Percentiles rank a stretch among this genome's conserved stretches.
Conservation (phyloP, 2,113 vertebrate genomes). For the Ictalurus furcatus region DNA sequence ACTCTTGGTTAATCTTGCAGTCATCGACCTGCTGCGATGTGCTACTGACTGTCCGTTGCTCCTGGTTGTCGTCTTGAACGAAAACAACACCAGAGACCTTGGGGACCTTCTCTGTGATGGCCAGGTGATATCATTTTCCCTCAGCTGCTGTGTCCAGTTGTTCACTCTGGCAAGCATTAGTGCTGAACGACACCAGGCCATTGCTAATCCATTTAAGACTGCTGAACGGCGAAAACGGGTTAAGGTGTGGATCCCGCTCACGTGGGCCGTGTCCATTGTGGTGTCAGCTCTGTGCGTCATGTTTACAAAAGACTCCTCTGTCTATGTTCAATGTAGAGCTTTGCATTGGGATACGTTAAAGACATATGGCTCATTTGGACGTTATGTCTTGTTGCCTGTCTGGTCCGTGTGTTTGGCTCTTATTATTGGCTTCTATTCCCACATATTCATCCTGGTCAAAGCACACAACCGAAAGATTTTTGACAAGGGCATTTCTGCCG, state of each 20-base stretch:
- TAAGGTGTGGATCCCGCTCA: slow-evolving; percentile 61
- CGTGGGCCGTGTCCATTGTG: slow-evolving; percentile 64
- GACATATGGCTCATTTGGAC: slow-evolving; percentile 69
- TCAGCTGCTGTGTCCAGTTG: slow-evolving; percentile 74
- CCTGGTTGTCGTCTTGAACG: slow-evolving; percentile 55
- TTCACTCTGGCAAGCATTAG: slow-evolving; percentile 75
- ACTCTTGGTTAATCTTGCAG: slow-evolving; percentile 71
- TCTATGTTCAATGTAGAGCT: slow-evolving; percentile 65
- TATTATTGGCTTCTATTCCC: slow-evolving; percentile 69
- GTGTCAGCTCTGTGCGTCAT: slow-evolving; percentile 61
- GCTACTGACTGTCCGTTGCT: slow-evolving; percentile 71
- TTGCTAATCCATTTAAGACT: slow-evolving; percentile 69
- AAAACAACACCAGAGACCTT: slow-evolving; percentile 35
- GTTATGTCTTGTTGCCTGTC: slow-evolving; percentile 71
- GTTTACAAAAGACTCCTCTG: slow-evolving; percentile 63
- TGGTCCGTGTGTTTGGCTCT: slow-evolving; percentile 69
- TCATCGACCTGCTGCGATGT: slow-evolving; percentile 68
- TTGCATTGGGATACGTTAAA: not conserved
- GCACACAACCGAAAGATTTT: slow-evolving; percentile 73
- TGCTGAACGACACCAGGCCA: slow-evolving; percentile 71
- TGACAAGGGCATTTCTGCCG: slow-evolving; percentile 62
- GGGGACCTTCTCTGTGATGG: slow-evolving; percentile 61
- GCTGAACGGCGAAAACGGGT: slow-evolving; percentile 59
- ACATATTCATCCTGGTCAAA: slow-evolving; percentile 69
- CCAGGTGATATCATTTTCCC: slow-evolving; percentile 69